Evolutionary conservation across 64 coral and sea anemone genomes (phyloP), one percentile per base, ranked within the genome.

Genomic region (Stichodactyla helianthus): DNA sequence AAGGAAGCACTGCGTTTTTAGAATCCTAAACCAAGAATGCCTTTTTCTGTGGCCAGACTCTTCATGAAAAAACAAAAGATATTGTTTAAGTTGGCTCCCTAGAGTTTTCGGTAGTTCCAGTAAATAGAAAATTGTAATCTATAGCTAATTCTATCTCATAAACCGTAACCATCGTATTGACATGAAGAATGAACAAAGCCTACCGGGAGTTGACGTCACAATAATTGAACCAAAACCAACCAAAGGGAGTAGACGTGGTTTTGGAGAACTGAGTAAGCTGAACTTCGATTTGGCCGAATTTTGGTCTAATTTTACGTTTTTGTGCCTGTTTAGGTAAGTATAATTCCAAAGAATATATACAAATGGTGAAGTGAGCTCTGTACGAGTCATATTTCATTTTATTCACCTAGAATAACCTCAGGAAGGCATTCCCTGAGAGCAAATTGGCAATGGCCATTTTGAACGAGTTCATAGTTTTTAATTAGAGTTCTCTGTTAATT

Each of bases 191-290:
- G 35, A 44, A 44, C 35, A 44, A 44, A 44, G 35, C 35, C 35
- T 44, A 2, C 1, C 35, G 35, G 2, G 35, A 23, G 27, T 14
- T 79, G 77, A 23, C 77, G 77, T 79, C 77, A 79, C 25, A 79
- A 7, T 31, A 26, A 79, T 79, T 79, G 77, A 79, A 79, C 77
- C 0, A 79, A 79, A 6, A 79, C 77, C 77, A 79, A 79, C 77
- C 77, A 25, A 79, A 79, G 77, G 77, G 6, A 79, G 77, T 5
- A 79, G 77, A 50, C 77, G 77, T 79, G 17, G 44, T 79, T 79
- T 35, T n/a, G 27, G 2, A 79, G 8, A n/a, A 25, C 18, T 79
- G 20, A 44, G 35, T 3, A 2, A 62, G 19, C 18, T 62, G 14
- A 62, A 17, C 59, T 62, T 19, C 59, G 59, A 17, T 79, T 79